These are phyloP conservation scores for Nymphalis c-album DNA, from an alignment of 2,888 invertebrate genomes.

Conservation along the genomic window DNA sequence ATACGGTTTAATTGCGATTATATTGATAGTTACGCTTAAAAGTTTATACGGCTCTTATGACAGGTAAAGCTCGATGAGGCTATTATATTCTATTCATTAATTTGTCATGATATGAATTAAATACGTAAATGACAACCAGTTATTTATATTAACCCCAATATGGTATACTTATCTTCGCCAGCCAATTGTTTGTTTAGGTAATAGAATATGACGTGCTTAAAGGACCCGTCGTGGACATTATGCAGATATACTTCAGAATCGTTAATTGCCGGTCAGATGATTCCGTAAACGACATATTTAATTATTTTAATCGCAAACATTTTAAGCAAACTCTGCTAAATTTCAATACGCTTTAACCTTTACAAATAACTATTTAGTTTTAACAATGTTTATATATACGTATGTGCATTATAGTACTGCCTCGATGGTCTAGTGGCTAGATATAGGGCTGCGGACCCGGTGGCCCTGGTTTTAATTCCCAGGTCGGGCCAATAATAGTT, in stretches of 20 bases:
- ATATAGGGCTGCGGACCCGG: too few species aligned
- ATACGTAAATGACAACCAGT: too few species aligned
- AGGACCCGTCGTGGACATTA: constrained; percentile 49
- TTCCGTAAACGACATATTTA: constrained; percentile 56
- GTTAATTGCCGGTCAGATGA: constrained; percentile 68
- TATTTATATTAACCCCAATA: constrained; percentile 39
- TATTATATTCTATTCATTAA: too few species aligned
- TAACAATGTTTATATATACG: not conserved
- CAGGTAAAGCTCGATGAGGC: too few species aligned
- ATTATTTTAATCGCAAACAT: constrained; percentile 59
- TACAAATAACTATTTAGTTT: not conserved
- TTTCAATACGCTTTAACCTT: not conserved
- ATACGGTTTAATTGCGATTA: too few species aligned
- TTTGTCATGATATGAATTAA: too few species aligned
- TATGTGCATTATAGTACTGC: too few species aligned
- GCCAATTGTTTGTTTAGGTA: constrained; percentile 77
- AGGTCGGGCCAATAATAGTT: too few species aligned
- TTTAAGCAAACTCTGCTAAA: constrained; percentile 10
- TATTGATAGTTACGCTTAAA: too few species aligned
- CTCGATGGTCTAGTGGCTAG: too few species aligned
- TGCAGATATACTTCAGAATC: constrained; percentile 58
- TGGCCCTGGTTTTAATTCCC: too few species aligned
- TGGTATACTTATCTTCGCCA: constrained; percentile 65
- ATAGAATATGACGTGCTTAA: constrained; percentile 52
- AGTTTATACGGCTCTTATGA: too few species aligned